These are phyloP conservation scores for Pristionchus mayeri DNA, from an alignment of 2,888 invertebrate species.

Conservation along the genomic window DNA sequence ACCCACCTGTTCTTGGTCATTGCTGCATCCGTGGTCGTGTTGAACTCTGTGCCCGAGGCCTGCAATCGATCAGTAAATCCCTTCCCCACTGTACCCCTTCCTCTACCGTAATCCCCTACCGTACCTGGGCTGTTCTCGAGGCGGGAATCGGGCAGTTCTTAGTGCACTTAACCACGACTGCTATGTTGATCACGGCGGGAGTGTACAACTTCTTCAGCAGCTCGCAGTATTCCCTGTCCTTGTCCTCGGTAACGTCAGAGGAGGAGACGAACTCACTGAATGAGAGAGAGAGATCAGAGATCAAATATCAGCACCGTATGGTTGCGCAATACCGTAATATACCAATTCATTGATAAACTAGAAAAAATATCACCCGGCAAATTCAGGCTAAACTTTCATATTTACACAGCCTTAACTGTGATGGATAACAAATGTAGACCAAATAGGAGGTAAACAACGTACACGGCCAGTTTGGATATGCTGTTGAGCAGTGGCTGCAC, in stretches of 20 bases:
- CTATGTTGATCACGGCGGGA: constrained; percentile 55
- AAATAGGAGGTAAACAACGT: not conserved
- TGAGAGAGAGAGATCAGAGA: not conserved
- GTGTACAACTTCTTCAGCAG: constrained; percentile 57
- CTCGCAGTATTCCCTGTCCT: constrained; percentile 58
- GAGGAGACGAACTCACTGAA: constrained; percentile 51
- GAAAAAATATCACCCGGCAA: not conserved
- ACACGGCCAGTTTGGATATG: constrained; percentile 46
- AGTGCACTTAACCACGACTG: constrained; percentile 58
- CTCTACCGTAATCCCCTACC: not conserved
- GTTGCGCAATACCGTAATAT: too few relatives aligned
- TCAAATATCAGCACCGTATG: too few relatives aligned
- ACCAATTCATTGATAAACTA: not conserved
- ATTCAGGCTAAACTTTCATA: not conserved
- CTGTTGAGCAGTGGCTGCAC: constrained; percentile 42
- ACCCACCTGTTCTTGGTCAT: constrained; percentile 68
- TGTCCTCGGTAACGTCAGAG: constrained; percentile 54
- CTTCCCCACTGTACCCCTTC: not conserved
- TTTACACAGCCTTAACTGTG: not conserved
- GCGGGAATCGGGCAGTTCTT: constrained; percentile 22
- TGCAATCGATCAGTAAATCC: not conserved
- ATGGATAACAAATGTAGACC: not conserved
- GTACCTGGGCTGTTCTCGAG: constrained; percentile 45
- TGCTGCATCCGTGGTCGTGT: constrained; percentile 60
- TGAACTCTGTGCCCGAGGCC: constrained; percentile 60